Conservation (phyloP, 2,888 invertebrate genomes). For the Uropetala carovei region DNA sequence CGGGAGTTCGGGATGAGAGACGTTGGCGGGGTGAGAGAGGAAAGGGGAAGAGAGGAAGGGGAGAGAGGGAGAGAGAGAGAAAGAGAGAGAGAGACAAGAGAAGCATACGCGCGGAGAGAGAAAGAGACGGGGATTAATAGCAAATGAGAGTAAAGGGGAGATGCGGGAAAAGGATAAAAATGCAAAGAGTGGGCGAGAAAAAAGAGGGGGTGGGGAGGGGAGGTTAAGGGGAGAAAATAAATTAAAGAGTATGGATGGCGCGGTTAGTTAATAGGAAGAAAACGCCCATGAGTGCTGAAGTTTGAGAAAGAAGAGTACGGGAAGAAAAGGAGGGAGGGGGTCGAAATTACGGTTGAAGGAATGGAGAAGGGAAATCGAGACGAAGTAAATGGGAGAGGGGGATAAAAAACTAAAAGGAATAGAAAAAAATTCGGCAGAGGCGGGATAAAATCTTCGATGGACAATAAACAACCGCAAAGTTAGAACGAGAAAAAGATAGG, state of each 20-base stretch:
- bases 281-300: not conserved
- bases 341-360: too few relatives aligned
- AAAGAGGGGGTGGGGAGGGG: not conserved
- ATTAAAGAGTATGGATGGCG: not conserved
- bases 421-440: too few relatives aligned
- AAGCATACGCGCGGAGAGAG: too few relatives aligned
- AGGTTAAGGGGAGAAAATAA: not conserved
- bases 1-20: slow-evolving; percentile 6
- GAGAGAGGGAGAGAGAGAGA: not conserved
- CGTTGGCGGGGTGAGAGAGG: too few relatives aligned
- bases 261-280: not conserved
- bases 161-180: too few relatives aligned
- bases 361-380: not conserved
- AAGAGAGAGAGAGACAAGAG: too few relatives aligned
- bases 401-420: too few relatives aligned
- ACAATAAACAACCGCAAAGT: too few relatives aligned
- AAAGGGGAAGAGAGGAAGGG: not conserved
- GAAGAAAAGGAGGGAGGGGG: not conserved
- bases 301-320: not conserved
- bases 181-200: not conserved
- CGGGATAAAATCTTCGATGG: too few relatives aligned
- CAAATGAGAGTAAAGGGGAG: too few relatives aligned
- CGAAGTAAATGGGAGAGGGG: not conserved
- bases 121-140: too few relatives aligned
- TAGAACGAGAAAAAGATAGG: too few relatives aligned